Evolutionary conservation across 1,140 invertebrate genomes (phyloP).

Genomic region (Heliconius eleuchia): DNA sequence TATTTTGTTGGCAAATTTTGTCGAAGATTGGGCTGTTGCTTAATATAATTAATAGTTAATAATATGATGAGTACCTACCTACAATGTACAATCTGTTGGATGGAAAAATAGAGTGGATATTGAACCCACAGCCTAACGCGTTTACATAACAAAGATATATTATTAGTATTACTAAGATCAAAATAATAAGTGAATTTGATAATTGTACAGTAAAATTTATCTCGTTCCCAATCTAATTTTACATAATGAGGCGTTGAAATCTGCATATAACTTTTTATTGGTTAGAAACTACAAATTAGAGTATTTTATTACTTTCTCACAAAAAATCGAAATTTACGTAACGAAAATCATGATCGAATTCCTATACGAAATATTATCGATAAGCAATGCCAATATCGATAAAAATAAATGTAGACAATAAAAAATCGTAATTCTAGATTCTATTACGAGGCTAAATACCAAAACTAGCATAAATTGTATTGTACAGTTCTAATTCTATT

Average conservation of each 20-base stretch:
- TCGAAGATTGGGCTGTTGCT: neutral
- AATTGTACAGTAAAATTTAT: no score
- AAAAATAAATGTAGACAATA: neutral
- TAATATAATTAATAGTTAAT: neutral
- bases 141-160: no score
- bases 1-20: neutral
- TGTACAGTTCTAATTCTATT: conserved; percentile 25
- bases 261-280: no score
- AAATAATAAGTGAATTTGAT: no score
- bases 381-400: neutral
- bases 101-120: no score
- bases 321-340: neutral
- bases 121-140: no score
- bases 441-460: neutral
- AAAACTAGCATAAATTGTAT: conserved; percentile 15
- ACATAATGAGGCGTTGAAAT: no score
- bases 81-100: no score
- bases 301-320: neutral
- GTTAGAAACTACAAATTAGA: no score
- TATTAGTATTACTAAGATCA: no score
- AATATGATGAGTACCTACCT: neutral
- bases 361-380: neutral
- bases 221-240: no score
- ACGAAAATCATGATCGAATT: neutral
- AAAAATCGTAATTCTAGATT: neutral